These are phyloP conservation scores for Achatina immaculata DNA, from an alignment of 1,140 invertebrate species.

Conservation along the genomic window DNA sequence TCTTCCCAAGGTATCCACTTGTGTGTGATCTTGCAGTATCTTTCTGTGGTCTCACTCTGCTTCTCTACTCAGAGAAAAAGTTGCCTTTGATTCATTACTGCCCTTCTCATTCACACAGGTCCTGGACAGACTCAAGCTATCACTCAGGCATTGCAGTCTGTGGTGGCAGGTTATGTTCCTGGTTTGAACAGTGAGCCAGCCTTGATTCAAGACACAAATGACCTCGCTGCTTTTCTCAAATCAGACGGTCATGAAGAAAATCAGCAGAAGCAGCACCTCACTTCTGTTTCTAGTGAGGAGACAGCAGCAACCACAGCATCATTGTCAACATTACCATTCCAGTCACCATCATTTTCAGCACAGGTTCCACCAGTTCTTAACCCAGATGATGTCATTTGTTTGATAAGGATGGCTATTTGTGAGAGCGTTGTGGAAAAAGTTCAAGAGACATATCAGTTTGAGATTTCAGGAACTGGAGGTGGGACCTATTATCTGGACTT, in stretches of 20 bases:
- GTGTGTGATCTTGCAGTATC: not conserved
- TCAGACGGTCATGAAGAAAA: not conserved
- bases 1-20: not conserved
- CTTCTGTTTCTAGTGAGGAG: not conserved
- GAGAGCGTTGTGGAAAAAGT: conserved; percentile 55
- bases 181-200: not conserved
- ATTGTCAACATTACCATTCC: not conserved
- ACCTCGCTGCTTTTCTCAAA: conserved; percentile 9
- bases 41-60: no score
- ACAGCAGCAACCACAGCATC: not conserved
- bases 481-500: conserved; percentile 62
- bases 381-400: not conserved
- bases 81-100: no score
- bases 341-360: not conserved
- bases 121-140: conserved; percentile 7
- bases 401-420: conserved; percentile 35
- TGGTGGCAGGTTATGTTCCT: not conserved
- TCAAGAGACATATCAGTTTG: conserved; percentile 57
- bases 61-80: not conserved
- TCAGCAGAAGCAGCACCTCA: not conserved
- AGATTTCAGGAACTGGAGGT: conserved; percentile 51
- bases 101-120: not conserved
- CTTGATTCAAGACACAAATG: not conserved
- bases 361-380: not conserved
- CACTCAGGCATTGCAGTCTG: not conserved